Evolutionary conservation across 2,888 invertebrate genomes (phyloP).

Genomic region (Microctonus brassicae): DNA sequence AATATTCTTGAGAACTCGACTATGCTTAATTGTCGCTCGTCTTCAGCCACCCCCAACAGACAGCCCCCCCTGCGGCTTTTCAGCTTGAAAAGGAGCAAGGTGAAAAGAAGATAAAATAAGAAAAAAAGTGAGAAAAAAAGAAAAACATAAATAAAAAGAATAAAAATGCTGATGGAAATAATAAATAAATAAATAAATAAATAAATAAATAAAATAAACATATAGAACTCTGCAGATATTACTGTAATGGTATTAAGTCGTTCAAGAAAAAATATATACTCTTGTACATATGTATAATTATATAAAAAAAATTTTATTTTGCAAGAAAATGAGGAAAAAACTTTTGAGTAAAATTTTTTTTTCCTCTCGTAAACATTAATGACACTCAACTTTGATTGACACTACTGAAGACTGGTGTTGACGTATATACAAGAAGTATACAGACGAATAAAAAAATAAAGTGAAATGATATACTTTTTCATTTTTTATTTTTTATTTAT

Average conservation of each 20-base stretch:
- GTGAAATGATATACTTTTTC: too few species aligned
- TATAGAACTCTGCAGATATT: neutral
- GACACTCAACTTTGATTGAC: neutral
- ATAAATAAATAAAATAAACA: neutral
- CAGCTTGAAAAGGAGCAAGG: neutral
- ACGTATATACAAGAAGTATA: neutral
- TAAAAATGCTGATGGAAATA: neutral
- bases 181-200: neutral
- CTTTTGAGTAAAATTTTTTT: too few species aligned
- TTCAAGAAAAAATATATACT: too few species aligned
- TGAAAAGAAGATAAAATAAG: neutral
- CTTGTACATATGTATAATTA: too few species aligned
- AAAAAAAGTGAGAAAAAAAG: neutral
- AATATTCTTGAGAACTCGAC: constrained; percentile 32
- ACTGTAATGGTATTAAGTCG: neutral
- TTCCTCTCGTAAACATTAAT: neutral
- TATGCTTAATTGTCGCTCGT: constrained; percentile 18
- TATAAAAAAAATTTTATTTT: too few species aligned
- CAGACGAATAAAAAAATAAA: too few species aligned
- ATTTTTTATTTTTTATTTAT: too few species aligned
- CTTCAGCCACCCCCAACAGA: neutral
- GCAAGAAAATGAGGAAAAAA: too few species aligned
- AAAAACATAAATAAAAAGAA: neutral
- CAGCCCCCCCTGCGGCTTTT: neutral
- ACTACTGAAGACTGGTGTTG: neutral